phyloP scores from a whole-genome alignment of 2,888 invertebrate species.

The Saturnia pavonia region DNA sequence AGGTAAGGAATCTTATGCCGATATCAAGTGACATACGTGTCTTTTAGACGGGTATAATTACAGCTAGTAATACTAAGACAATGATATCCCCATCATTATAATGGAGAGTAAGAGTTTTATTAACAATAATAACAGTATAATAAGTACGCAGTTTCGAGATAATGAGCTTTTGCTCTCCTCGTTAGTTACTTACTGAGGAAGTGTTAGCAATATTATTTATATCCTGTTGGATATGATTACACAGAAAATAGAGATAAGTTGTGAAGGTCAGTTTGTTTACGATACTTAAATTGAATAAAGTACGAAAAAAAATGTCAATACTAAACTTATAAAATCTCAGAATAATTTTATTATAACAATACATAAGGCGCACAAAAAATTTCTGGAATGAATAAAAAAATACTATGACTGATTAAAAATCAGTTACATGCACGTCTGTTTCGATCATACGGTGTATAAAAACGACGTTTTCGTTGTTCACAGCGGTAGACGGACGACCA shows the following conservation, averaged over 20 bases:
- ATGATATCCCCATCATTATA: not conserved
- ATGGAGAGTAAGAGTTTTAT: not conserved
- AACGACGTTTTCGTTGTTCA: no score
- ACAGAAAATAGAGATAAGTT: not conserved
- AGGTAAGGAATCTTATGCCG: no score
- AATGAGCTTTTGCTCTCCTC: not conserved
- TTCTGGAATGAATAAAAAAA: no score
- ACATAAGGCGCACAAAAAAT: no score
- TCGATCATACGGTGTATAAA: no score
- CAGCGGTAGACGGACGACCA: no score
- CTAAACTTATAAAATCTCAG: no score
- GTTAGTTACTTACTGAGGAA: not conserved
- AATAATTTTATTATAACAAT: no score
- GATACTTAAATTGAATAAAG: not conserved
- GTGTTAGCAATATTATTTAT: not conserved
- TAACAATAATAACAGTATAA: not conserved
- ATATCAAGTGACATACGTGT: no score
- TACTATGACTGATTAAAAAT: no score
- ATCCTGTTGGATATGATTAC: not conserved
- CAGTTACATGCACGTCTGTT: no score
- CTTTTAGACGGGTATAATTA: no score
- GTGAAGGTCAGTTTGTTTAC: not conserved
- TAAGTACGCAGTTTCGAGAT: conserved; percentile 7
- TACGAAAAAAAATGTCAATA: not conserved
- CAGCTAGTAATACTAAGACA: not conserved